Percentiles rank a stretch among this genome's conserved stretches.
Evolutionary conservation across 2,888 invertebrate genomes (phyloP).

Genomic region (Zygogramma bicolorata): DNA sequence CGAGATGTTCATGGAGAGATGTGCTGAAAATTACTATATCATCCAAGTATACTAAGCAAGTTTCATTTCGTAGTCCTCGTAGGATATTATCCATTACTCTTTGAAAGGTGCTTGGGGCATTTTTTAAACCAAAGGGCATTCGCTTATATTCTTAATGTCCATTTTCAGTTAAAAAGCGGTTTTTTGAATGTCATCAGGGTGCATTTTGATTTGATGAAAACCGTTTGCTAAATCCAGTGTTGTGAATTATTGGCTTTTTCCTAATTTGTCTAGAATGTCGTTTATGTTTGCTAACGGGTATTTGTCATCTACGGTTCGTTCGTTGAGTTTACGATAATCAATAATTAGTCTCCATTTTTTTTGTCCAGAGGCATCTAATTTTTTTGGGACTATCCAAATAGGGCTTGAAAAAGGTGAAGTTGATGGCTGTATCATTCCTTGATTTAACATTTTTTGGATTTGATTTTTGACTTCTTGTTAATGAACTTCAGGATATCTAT

Average conservation of each 20-base stretch:
- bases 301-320: background rate
- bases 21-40: slow-evolving; percentile 20
- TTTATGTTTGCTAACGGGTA: slow-evolving; percentile 13
- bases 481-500: slow-evolving; percentile 22
- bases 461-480: slow-evolving; percentile 19
- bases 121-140: slow-evolving; percentile 36
- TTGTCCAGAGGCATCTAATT: background rate
- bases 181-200: slow-evolving; percentile 10
- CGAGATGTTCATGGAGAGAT: slow-evolving; percentile 19
- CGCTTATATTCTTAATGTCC: slow-evolving; percentile 23
- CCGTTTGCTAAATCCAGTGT: slow-evolving; percentile 25
- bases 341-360: background rate
- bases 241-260: slow-evolving; percentile 17
- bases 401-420: slow-evolving; percentile 24
- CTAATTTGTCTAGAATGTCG: slow-evolving; percentile 20
- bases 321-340: no score
- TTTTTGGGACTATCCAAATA: slow-evolving; percentile 32
- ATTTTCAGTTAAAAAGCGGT: no score
- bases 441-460: slow-evolving; percentile 22
- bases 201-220: slow-evolving; percentile 38
- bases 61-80: slow-evolving; percentile 20
- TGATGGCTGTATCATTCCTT: slow-evolving; percentile 25
- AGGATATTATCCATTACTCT: slow-evolving; percentile 32
- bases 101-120: slow-evolving; percentile 35
- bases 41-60: slow-evolving; percentile 19